Conservation (phyloP, 2,888 invertebrate genomes). For the Patella ulyssiponensis region DNA sequence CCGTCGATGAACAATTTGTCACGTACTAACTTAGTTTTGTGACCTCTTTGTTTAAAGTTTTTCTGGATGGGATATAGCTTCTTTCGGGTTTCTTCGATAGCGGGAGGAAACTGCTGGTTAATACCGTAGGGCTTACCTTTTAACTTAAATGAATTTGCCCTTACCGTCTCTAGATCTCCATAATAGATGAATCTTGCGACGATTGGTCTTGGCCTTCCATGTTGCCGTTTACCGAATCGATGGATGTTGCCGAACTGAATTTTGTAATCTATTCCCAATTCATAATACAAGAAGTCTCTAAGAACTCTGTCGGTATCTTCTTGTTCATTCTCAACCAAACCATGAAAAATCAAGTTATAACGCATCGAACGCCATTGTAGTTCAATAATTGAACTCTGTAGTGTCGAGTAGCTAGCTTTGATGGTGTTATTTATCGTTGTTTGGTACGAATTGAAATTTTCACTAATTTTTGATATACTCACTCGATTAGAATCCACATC, state of each 20-base stretch:
- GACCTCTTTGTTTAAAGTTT: background rate
- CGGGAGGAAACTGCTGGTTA: conserved; percentile 13
- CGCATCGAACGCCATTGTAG: conserved; percentile 4
- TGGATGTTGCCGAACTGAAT: conserved; percentile 1
- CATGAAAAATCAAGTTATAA: background rate
- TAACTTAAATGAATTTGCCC: background rate
- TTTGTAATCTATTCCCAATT: background rate
- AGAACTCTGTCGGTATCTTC: background rate
- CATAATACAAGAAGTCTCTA: background rate
- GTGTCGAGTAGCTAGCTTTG: background rate
- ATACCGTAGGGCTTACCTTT: background rate
- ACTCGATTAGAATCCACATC: no score
- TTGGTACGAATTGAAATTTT: no score
- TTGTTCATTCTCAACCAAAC: background rate
- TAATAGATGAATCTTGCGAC: conserved; percentile 3
- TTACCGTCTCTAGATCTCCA: background rate
- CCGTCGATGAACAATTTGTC: conserved; percentile 13
- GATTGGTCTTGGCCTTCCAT: background rate
- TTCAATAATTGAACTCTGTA: background rate
- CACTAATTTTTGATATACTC: no score
- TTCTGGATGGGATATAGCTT: conserved; percentile 1
- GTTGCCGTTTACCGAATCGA: background rate
- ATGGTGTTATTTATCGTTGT: no score
- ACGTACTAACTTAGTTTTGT: background rate
- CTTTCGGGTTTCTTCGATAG: conserved; percentile 11